Evolutionary conservation across 2,797 vertebrate species (phyloP), one percentile per base, ranked within the genome.

Genomic region (Aythya fuligula): DNA sequence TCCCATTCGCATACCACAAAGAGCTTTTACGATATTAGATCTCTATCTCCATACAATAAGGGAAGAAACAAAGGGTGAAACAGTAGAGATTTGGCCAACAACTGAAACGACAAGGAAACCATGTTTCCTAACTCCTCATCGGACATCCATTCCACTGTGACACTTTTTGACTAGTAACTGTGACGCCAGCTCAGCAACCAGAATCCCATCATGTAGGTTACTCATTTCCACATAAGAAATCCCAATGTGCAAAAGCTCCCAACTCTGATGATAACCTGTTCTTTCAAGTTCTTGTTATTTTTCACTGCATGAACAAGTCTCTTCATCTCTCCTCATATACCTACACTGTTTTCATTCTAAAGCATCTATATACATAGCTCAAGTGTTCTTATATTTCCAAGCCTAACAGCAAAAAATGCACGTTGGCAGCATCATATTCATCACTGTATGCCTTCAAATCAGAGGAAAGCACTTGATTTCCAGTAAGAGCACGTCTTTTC

Each of bases 1-100:
- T 94, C 93, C 83, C 94, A 91, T 41, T 82, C 67, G 47, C 57
- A 93, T 87, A 93, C 56, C 74, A 91, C 73, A 87, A 84, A 91
- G 43, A 93, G 60, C 83, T 94, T 85, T 95, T 65, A 90, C 57
- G 79, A 32, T 61, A 85, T 5, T 87, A 74, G 32, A 81, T 71
- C 83, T 81, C 70, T 65, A 70, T 13, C 0, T 0, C 71, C 67
- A 74, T 62, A 69, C 93, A 87, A 1, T 11, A 49, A 21, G 79
- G 57, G 39, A 78, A 38, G 65, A 96, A 91, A 80, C 43, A 90
- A 87, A 7, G 13, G 76, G 34, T 72, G 64, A 82, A 95, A 65
- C 18, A 18, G 60, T 87, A 95, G 34, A 72, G 61, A 76, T 73
- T 1, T 73, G 73, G 53, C 66, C 53, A 83, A 78, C 36, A 85